A percentile compares a stretch with the other conserved stretches of the same genome.
These are phyloP conservation scores for Mythimna ferrago DNA, from an alignment of 2,888 invertebrate genomes.

Conservation along the genomic window DNA sequence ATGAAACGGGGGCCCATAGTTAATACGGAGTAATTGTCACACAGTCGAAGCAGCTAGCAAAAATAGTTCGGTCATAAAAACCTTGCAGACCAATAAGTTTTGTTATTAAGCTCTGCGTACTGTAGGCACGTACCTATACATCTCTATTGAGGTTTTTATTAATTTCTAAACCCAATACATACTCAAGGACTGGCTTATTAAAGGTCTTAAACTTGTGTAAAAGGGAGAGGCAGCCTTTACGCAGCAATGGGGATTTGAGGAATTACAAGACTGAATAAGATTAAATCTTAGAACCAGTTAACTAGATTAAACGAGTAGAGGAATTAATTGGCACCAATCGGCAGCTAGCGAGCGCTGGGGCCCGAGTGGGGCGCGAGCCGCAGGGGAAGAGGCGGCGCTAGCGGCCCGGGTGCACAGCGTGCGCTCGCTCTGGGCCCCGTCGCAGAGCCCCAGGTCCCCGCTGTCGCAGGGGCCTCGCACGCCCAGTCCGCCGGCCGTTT, in stretches of 20 bases:
- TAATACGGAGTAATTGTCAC: too few species aligned
- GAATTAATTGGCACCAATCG: slow-evolving; percentile 86
- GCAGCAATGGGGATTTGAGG: too few species aligned
- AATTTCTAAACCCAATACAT: not conserved
- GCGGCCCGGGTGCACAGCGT: slow-evolving; percentile 80
- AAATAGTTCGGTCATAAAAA: not conserved
- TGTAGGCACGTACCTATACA: too few species aligned
- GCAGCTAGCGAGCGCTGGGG: slow-evolving; percentile 90
- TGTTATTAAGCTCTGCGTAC: too few species aligned
- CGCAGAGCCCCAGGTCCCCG: slow-evolving; percentile 51
- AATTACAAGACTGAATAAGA: not conserved
- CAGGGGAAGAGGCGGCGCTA: slow-evolving; percentile 76
- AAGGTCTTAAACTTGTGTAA: not conserved
- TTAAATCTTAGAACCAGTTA: not conserved
- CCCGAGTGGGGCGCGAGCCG: slow-evolving; percentile 78
- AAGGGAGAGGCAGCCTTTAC: not conserved
- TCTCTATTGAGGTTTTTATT: not conserved
- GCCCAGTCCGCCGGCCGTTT: slow-evolving; percentile 77
- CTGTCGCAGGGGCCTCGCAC: slow-evolving; percentile 62
- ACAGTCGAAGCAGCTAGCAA: too few species aligned
- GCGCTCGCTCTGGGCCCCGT: slow-evolving; percentile 75
- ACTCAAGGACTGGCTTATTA: not conserved
- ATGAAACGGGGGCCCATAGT: too few species aligned
- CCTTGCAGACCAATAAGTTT: not conserved
- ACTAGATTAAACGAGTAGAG: slow-evolving; percentile 30